Conservation (phyloP, 2,888 invertebrate genomes). For the Drosophila peninsularis region DNA sequence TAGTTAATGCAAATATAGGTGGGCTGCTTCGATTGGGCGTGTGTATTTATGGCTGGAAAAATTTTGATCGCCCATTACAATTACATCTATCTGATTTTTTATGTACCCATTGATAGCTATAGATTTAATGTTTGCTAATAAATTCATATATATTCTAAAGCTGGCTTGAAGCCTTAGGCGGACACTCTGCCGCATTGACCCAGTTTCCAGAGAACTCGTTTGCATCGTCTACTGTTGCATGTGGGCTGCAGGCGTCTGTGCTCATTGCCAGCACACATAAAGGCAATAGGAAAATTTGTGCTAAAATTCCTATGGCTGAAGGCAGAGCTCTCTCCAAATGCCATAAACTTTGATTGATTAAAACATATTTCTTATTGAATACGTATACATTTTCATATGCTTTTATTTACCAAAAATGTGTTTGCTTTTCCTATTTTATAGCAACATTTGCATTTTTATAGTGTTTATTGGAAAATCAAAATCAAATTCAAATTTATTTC, state of each 20-base stretch:
- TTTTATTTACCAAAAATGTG: background rate
- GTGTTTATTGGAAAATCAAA: background rate
- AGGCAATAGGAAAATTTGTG: background rate
- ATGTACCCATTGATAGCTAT: background rate
- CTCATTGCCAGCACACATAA: constrained; percentile 29
- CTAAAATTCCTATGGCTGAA: constrained; percentile 8
- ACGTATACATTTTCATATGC: background rate
- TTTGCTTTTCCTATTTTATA: background rate
- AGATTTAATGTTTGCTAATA: constrained; percentile 17
- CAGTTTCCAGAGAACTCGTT: constrained; percentile 36
- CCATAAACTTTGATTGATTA: constrained; percentile 13
- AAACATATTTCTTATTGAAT: constrained; percentile 4
- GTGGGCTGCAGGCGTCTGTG: constrained; percentile 3
- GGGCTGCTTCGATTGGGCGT: constrained; percentile 33
- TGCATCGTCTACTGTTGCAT: constrained; percentile 22
- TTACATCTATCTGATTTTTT: background rate
- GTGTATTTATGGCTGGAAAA: constrained; percentile 44
- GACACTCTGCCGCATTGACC: constrained; percentile 38
- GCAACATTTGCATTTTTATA: background rate
- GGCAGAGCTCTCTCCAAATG: background rate
- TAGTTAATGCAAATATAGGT: constrained; percentile 55
- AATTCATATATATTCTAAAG: constrained; percentile 4
- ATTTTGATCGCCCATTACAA: constrained; percentile 19
- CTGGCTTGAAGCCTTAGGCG: constrained; percentile 22
- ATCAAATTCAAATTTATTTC: background rate